Percentiles rank a stretch among this genome's conserved stretches.
phyloP scores from a whole-genome alignment of 1,140 invertebrate species.

The Ptiloglossa arizonensis region DNA sequence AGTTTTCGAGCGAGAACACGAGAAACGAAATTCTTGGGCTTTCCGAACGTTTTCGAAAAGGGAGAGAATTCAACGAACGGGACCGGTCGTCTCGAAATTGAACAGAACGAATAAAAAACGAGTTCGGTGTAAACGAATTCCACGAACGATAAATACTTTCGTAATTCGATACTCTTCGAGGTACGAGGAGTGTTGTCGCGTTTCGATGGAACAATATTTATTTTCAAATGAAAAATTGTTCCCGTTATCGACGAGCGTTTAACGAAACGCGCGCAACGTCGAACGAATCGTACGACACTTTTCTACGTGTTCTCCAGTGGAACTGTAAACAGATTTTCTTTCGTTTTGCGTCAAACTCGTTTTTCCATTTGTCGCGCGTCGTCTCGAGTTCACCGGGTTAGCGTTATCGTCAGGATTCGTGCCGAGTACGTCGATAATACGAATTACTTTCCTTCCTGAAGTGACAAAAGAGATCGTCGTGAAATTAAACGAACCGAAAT shows the following conservation, averaged over 20 bases:
- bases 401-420: not conserved
- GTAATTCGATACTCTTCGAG: too few relatives aligned
- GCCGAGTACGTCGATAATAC: not conserved
- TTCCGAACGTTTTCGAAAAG: too few relatives aligned
- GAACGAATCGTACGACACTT: not conserved
- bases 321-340: not conserved
- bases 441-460: not conserved
- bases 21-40: too few relatives aligned
- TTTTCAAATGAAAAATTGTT: too few relatives aligned
- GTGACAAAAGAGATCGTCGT: too few relatives aligned
- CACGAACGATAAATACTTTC: too few relatives aligned
- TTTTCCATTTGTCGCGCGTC: not conserved
- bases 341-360: conserved; percentile 8
- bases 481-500: conserved; percentile 16
- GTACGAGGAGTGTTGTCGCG: too few relatives aligned
- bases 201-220: too few relatives aligned
- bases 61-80: too few relatives aligned
- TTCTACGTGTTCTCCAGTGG: not conserved
- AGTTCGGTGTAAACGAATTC: too few relatives aligned
- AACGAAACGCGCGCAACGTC: not conserved
- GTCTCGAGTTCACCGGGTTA: not conserved
- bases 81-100: too few relatives aligned
- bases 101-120: too few relatives aligned
- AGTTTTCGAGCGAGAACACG: not conserved
- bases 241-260: not conserved